A percentile compares a stretch with the other conserved stretches of the same genome.
phyloP scores from a whole-genome alignment of 2,113 vertebrate species.

The Pampusana beccarii region DNA sequence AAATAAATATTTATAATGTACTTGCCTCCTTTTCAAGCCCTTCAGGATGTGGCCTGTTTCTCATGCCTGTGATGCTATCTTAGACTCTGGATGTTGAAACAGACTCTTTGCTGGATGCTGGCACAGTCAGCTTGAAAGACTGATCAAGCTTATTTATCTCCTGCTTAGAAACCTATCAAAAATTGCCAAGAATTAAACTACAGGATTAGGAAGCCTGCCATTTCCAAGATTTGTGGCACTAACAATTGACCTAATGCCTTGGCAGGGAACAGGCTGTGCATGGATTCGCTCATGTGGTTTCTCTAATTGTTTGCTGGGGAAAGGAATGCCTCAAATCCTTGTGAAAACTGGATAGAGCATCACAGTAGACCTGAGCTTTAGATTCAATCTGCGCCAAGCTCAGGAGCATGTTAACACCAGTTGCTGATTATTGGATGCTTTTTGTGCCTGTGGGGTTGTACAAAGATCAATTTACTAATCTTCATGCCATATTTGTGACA shows the following conservation, averaged over 20 bases:
- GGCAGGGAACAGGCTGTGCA: neutral
- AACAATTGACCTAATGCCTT: neutral
- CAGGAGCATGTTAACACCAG: neutral
- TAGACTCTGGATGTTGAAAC: neutral
- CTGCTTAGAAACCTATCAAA: neutral
- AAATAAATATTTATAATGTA: neutral
- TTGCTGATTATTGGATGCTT: neutral
- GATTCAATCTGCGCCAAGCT: neutral
- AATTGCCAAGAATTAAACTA: slow-evolving; percentile 36
- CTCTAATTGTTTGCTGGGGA: neutral
- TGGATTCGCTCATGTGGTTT: neutral
- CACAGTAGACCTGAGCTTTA: neutral
- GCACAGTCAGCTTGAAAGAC: neutral
- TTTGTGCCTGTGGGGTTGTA: neutral
- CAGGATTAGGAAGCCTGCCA: slow-evolving; percentile 39
- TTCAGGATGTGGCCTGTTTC: neutral
- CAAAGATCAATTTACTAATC: neutral
- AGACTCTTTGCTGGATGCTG: neutral
- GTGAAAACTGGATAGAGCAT: neutral
- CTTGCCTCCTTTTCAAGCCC: neutral
- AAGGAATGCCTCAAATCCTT: neutral
- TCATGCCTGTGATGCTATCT: neutral
- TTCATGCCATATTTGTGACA: neutral
- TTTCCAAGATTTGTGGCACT: slow-evolving; percentile 11
- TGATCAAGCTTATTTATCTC: slow-evolving; percentile 24